Percentiles rank a stretch among this genome's conserved stretches.
Evolutionary conservation across 2,888 invertebrate genomes (phyloP).

Genomic region (Dryocosmus kuriphilus): DNA sequence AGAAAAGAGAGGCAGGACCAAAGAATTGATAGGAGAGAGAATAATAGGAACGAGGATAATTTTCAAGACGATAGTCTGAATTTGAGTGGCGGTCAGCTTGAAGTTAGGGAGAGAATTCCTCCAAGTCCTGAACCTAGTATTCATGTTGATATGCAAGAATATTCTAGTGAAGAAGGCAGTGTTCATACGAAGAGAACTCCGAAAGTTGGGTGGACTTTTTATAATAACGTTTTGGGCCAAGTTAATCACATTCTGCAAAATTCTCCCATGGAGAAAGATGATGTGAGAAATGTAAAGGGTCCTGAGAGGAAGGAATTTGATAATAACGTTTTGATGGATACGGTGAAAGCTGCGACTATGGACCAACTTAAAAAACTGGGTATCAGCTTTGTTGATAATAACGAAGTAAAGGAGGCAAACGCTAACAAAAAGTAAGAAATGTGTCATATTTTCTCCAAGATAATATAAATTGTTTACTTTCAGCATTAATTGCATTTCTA

Average conservation of each 20-base stretch:
- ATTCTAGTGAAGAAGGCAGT: slow-evolving; percentile 75
- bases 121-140: slow-evolving; percentile 79
- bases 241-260: slow-evolving; percentile 80
- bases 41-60: neutral
- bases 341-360: slow-evolving; percentile 72
- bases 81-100: slow-evolving; percentile 65
- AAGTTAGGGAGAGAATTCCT: slow-evolving; percentile 69
- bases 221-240: slow-evolving; percentile 84
- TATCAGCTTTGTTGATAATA: slow-evolving; percentile 69
- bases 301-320: slow-evolving; percentile 50
- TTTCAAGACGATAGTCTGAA: slow-evolving; percentile 50
- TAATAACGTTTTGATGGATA: slow-evolving; percentile 60
- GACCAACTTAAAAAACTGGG: slow-evolving; percentile 73
- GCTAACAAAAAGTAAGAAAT: slow-evolving; percentile 59
- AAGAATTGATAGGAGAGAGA: neutral
- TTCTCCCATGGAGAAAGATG: slow-evolving; percentile 66
- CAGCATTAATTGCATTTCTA: neutral
- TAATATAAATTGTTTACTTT: too few relatives aligned
- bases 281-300: slow-evolving; percentile 35
- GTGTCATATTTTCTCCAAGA: neutral
- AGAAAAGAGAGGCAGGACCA: neutral
- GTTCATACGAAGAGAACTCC: slow-evolving; percentile 79
- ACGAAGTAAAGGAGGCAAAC: slow-evolving; percentile 62
- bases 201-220: slow-evolving; percentile 85
- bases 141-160: slow-evolving; percentile 79